Evolutionary conservation across 1,140 invertebrate species (phyloP), one percentile per base, ranked within the genome.

Genomic region (Orussus abietinus): DNA sequence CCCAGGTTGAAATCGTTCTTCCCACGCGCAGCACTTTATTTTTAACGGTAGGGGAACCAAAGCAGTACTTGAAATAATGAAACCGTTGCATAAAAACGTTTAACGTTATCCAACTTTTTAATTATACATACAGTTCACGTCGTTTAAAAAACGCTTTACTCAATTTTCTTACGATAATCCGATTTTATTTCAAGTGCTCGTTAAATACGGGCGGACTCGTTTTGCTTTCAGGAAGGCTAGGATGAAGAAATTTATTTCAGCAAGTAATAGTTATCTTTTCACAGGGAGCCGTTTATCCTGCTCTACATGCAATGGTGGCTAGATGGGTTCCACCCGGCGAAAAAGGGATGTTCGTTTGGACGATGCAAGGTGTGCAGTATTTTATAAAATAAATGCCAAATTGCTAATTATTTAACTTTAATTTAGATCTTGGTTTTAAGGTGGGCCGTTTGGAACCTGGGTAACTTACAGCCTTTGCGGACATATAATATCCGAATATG

Each of bases 271-370:
- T 43, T 9, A 36, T 18, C 17, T 25, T 18, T 46, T 59, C 58
- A 32, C 53, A 86, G 83, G 83, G 83, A 3, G 80, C 83, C 4
- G 71, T 84, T 28, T 87, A 86, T 74, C 85, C 85, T 5, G 77
- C 82, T 9, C 69, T 84, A 10, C 84, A 86, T 47, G 81, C 76
- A 18, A 66, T 88, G 52, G 81, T 88, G 18, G 83, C 84, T 0
- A 75, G 79, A 53, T 87, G 85, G 85, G 80, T 81, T 0, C 85
- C 85, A 6, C 84, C 84, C n/a, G 76, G 76, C 11, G 85, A 88
- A 54, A 86, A 85, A 61, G 85, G 84, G 33, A 85, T 85, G 67
- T 88, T 88, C 55, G 76, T 84, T 1, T 83, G 82, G 55, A 80
- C 82, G 9, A 75, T 86, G 57, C 69, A 66, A 60, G 68, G 66